Conservation (phyloP, 2,888 invertebrate genomes). For the Thereva unica region DNA sequence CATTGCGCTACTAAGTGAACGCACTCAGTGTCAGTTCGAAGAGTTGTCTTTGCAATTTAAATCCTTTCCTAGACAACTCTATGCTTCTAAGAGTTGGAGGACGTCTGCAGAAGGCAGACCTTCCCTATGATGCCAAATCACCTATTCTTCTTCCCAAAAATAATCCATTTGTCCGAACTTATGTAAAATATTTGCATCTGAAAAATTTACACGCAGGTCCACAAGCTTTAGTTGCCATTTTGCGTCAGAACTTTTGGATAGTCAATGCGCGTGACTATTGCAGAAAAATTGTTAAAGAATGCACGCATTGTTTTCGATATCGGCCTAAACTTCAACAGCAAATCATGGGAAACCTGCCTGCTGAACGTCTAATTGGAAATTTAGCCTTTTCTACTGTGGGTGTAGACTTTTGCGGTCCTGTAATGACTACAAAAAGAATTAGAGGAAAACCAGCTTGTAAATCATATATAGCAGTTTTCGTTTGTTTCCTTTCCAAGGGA, state of each 20-base stretch:
- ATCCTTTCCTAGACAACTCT: conserved; percentile 1
- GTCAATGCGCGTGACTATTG: conserved; percentile 18
- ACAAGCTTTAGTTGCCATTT: conserved; percentile 22
- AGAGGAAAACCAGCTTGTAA: conserved; percentile 34
- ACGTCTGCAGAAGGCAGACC: background rate
- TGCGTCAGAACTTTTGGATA: conserved; percentile 23
- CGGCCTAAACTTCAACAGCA: conserved; percentile 30
- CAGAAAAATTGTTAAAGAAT: conserved; percentile 32
- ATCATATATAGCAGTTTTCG: conserved; percentile 39
- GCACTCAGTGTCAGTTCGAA: background rate
- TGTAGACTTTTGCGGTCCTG: conserved; percentile 36
- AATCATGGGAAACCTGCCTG: conserved; percentile 11
- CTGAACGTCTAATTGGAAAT: too few relatives aligned
- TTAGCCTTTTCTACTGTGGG: conserved; percentile 36
- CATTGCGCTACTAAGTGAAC: too few relatives aligned
- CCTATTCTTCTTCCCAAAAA: conserved; percentile 21
- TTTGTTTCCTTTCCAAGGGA: conserved; percentile 39
- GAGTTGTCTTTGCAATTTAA: background rate
- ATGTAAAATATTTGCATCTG: conserved; percentile 9
- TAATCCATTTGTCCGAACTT: background rate
- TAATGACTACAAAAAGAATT: conserved; percentile 6
- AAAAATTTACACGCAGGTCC: conserved; percentile 17
- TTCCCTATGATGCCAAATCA: conserved; percentile 12
- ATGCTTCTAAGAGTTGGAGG: conserved; percentile 19
- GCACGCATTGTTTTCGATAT: conserved; percentile 31